Conservation (phyloP, 2,888 invertebrate species). For the Tetheella fluctuosa region DNA sequence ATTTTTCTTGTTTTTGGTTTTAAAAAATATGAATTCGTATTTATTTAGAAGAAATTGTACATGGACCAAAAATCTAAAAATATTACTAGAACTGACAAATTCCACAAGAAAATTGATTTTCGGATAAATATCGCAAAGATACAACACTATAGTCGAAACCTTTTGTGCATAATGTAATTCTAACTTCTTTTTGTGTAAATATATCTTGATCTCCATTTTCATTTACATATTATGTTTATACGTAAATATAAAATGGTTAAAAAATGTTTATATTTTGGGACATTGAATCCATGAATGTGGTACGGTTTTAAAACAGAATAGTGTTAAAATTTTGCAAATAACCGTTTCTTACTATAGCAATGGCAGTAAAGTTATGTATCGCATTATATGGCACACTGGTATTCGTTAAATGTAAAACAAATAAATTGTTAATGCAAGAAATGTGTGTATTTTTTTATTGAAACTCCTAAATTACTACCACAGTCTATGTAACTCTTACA, state of each 20-base stretch:
- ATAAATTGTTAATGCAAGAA: slow-evolving; percentile 65
- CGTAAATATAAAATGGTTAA: not conserved
- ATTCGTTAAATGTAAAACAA: slow-evolving; percentile 65
- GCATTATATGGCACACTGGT: slow-evolving; percentile 69
- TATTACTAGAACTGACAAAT: not conserved
- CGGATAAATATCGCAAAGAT: not conserved
- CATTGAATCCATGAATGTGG: not conserved
- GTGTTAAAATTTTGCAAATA: slow-evolving; percentile 52
- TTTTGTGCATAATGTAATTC: not conserved
- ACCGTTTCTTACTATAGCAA: slow-evolving; percentile 61
- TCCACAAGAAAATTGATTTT: too few species aligned
- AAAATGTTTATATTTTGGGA: too few species aligned
- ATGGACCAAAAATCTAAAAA: not conserved
- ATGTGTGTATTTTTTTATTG: not conserved
- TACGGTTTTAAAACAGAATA: slow-evolving; percentile 28
- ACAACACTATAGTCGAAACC: not conserved
- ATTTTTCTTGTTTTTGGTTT: too few species aligned
- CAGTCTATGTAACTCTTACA: too few species aligned
- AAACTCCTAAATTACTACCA: too few species aligned
- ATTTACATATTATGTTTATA: too few species aligned
- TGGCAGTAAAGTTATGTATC: slow-evolving; percentile 51
- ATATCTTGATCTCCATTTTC: not conserved
- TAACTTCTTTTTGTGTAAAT: not conserved
- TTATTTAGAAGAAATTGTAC: too few species aligned
- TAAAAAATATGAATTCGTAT: too few species aligned